A percentile compares a stretch with the other conserved stretches of the same genome.
Conservation (phyloP, 2,113 vertebrate species). For the Apodemus speciosus region DNA sequence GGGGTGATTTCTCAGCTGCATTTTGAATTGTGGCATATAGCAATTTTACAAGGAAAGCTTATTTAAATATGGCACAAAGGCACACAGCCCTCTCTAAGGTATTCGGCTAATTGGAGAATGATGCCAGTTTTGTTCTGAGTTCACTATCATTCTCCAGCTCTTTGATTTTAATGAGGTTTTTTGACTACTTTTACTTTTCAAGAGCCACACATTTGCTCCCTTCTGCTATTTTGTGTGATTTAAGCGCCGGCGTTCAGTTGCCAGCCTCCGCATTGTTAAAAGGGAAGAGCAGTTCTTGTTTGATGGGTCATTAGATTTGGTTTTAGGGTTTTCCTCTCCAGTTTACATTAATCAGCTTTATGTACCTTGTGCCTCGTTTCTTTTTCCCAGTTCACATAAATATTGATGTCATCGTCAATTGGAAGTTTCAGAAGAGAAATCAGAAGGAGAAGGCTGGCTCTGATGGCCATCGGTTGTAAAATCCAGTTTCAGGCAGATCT, state of each 20-base stretch:
- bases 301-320: conserved; percentile 75
- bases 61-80: conserved; percentile 76
- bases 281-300: conserved; percentile 62
- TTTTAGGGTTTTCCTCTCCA: conserved; percentile 81
- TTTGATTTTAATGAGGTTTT: conserved; percentile 72
- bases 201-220: conserved; percentile 65
- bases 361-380: conserved; percentile 78
- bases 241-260: conserved; percentile 64
- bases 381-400: conserved; percentile 85
- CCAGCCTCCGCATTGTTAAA: conserved; percentile 73
- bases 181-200: conserved; percentile 54
- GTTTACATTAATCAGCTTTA: conserved; percentile 85
- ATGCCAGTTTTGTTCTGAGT: conserved; percentile 76
- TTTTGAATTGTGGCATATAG: conserved; percentile 71
- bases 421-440: conserved; percentile 84
- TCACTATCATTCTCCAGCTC: conserved; percentile 76
- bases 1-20: conserved; percentile 78
- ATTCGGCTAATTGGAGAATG: conserved; percentile 73
- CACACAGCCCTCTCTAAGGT: conserved; percentile 72
- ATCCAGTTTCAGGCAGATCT: conserved; percentile 83
- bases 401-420: conserved; percentile 85
- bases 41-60: conserved; percentile 77
- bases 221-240: conserved; percentile 65
- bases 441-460: conserved; percentile 83
- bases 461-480: conserved; percentile 83